A percentile compares a stretch with the other conserved stretches of the same genome.
These are phyloP conservation scores for Cetonia aurata DNA, from an alignment of 2,888 invertebrate species.

Conservation along the genomic window DNA sequence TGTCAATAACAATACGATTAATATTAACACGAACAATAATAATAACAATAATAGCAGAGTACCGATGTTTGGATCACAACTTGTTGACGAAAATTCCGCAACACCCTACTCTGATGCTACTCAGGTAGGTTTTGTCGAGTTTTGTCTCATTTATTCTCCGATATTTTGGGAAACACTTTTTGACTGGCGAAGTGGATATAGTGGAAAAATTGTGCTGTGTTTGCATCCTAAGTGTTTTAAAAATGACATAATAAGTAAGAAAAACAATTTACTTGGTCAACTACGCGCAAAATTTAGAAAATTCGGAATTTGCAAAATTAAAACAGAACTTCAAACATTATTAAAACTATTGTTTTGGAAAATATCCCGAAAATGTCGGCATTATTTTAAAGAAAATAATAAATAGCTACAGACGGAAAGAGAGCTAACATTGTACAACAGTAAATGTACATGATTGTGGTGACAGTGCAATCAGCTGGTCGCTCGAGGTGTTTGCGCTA, in stretches of 20 bases:
- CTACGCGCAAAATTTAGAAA: too few relatives aligned
- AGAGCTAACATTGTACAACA: slow-evolving; percentile 3
- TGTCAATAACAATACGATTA: slow-evolving; percentile 43
- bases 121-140: slow-evolving; percentile 78
- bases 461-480: slow-evolving; percentile 44
- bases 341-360: too few relatives aligned
- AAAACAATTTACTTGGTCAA: too few relatives aligned
- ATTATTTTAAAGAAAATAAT: too few relatives aligned
- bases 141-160: slow-evolving; percentile 25
- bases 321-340: too few relatives aligned
- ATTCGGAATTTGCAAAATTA: too few relatives aligned
- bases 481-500: slow-evolving; percentile 59
- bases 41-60: slow-evolving; percentile 69
- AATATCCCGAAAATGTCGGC: too few relatives aligned
- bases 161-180: slow-evolving; percentile 8
- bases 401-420: too few relatives aligned
- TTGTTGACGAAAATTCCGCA: slow-evolving; percentile 89
- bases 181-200: slow-evolving; percentile 4
- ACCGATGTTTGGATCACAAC: slow-evolving; percentile 89
- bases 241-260: neutral
- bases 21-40: slow-evolving; percentile 21
- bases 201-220: slow-evolving; percentile 23
- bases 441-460: slow-evolving; percentile 18
- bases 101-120: slow-evolving; percentile 99
- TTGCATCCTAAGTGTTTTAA: neutral